Evolutionary conservation across 2,888 invertebrate genomes (phyloP).

Genomic region (Gandaritis pyraliata): DNA sequence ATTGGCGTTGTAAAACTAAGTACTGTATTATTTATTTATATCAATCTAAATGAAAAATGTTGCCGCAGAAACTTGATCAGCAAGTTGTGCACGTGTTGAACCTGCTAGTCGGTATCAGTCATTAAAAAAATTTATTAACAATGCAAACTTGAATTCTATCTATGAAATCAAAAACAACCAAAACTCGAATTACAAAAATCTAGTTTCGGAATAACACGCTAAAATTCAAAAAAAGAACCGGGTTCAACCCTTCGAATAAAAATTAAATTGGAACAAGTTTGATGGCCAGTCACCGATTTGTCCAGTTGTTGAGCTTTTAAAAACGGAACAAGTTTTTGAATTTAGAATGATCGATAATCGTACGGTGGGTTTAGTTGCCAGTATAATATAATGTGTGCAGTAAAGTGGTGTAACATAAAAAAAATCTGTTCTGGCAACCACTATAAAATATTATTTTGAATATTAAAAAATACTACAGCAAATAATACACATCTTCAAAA

Average conservation of each 20-base stretch:
- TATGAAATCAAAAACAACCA: neutral
- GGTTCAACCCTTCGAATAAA: conserved; percentile 32
- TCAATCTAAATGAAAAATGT: too few relatives aligned
- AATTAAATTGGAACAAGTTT: conserved; percentile 29
- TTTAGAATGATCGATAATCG: conserved; percentile 16
- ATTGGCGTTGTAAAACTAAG: too few relatives aligned
- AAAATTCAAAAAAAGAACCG: conserved; percentile 32
- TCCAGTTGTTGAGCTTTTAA: conserved; percentile 21
- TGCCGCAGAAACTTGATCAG: neutral
- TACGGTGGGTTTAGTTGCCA: neutral
- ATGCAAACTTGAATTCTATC: conserved; percentile 19
- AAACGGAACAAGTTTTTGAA: conserved; percentile 19
- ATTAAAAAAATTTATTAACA: conserved; percentile 9
- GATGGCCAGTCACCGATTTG: conserved; percentile 35
- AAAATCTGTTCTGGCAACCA: too few relatives aligned
- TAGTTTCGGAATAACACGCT: conserved; percentile 33
- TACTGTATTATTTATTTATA: too few relatives aligned
- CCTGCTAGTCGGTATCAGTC: conserved; percentile 1
- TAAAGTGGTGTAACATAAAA: too few relatives aligned
- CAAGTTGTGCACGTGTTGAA: conserved; percentile 29
- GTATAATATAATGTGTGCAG: neutral
- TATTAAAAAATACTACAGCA: neutral
- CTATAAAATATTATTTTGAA: neutral
- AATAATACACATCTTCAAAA: neutral
- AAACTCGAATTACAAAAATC: conserved; percentile 29